Conservation (phyloP, 2,888 invertebrate genomes). For the Liodrosophila aerea region DNA sequence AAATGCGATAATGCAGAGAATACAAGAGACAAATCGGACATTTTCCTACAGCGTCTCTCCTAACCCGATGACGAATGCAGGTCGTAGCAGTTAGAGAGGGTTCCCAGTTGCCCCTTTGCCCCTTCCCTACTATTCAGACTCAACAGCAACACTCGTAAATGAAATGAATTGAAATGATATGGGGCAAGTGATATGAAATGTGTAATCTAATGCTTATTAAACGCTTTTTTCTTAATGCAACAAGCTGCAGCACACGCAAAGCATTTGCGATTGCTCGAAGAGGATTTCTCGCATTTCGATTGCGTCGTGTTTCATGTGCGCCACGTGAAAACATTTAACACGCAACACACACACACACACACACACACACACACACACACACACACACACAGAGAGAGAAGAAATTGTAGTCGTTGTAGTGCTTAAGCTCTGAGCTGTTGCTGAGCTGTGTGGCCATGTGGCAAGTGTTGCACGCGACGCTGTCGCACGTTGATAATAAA, state of each 20-base stretch:
- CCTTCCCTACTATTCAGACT: too few species aligned
- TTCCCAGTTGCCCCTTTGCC: constrained; percentile 1
- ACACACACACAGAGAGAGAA: not conserved
- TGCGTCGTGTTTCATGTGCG: too few species aligned
- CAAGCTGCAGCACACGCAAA: constrained; percentile 44
- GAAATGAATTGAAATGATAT: too few species aligned
- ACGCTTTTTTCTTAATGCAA: constrained; percentile 70
- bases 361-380: too few species aligned
- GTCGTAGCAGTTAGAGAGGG: constrained; percentile 36
- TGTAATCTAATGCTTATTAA: constrained; percentile 76
- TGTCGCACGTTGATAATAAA: constrained; percentile 69
- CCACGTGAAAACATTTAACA: constrained; percentile 67
- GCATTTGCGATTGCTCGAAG: constrained; percentile 31
- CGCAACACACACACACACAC: constrained; percentile 57
- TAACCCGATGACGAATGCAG: constrained; percentile 13
- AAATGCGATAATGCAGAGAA: constrained; percentile 34
- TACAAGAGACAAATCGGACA: not conserved
- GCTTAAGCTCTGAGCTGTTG: too few species aligned
- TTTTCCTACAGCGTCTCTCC: too few species aligned
- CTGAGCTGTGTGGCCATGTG: constrained; percentile 63
- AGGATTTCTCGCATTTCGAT: constrained; percentile 5
- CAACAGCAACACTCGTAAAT: too few species aligned
- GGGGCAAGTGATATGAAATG: constrained; percentile 15
- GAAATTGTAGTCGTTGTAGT: too few species aligned
- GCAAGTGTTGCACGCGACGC: constrained; percentile 73